phyloP scores from a whole-genome alignment of 2,888 invertebrate genomes.

The Cremastinae sp. region DNA sequence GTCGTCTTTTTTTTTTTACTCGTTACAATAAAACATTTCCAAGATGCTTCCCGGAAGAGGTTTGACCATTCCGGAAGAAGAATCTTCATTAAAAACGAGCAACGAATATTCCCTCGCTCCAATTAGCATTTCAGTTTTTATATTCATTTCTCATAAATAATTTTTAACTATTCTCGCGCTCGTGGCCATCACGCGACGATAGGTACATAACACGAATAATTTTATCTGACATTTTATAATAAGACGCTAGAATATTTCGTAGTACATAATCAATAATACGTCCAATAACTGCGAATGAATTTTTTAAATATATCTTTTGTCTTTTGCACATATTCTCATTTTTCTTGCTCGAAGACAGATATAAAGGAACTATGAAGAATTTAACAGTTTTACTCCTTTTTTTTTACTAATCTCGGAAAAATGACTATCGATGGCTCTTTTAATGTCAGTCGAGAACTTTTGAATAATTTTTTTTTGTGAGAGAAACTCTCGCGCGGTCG shows the following conservation, averaged over 20 bases:
- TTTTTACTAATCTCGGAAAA: constrained; percentile 54
- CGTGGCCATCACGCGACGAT: constrained; percentile 55
- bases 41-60: constrained; percentile 28
- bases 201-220: constrained; percentile 63
- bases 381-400: constrained; percentile 64
- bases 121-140: constrained; percentile 36
- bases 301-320: constrained; percentile 8
- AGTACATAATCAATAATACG: constrained; percentile 64
- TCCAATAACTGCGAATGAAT: constrained; percentile 57
- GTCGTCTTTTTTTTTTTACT: constrained; percentile 38
- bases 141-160: constrained; percentile 53
- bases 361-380: constrained; percentile 72
- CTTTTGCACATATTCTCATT: constrained; percentile 12
- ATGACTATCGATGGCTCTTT: constrained; percentile 35
- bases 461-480: constrained; percentile 34
- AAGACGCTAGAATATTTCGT: constrained; percentile 64
- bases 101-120: constrained; percentile 51
- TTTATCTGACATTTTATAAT: constrained; percentile 60
- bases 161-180: constrained; percentile 43
- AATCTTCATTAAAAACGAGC: constrained; percentile 48
- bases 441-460: constrained; percentile 52
- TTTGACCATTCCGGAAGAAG: constrained; percentile 44
- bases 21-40: constrained; percentile 42
- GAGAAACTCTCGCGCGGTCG: constrained; percentile 18
- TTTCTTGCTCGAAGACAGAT: constrained; percentile 62